Percentiles rank a stretch among this genome's conserved stretches.
phyloP scores from a whole-genome alignment of 23 tunicate species.

The Trididemnum clinides region DNA sequence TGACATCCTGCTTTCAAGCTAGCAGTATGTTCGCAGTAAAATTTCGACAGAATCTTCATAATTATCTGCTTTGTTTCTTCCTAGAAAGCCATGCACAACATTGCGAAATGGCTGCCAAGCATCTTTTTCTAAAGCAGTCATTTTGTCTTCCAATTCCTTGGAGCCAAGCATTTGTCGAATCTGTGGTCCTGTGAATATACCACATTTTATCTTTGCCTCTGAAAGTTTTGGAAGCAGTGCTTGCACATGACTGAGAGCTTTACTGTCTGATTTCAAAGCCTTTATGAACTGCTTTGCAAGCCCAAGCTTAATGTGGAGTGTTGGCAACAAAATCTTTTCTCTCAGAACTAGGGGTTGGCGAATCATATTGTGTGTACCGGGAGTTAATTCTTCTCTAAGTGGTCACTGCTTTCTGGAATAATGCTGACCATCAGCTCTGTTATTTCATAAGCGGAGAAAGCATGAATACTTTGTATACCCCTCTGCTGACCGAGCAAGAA shows the following conservation, averaged over 20 bases:
- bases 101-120: conserved; percentile 30
- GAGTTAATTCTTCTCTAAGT: not conserved
- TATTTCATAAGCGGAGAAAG: conserved; percentile 32
- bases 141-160: conserved; percentile 8
- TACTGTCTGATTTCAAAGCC: conserved; percentile 27
- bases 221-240: conserved; percentile 6
- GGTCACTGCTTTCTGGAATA: conserved; percentile 2
- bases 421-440: conserved; percentile 28
- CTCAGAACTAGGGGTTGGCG: not conserved
- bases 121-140: conserved; percentile 33
- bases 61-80: conserved; percentile 3
- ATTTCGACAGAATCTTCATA: conserved; percentile 3
- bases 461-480: conserved; percentile 36
- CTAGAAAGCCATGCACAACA: conserved; percentile 15
- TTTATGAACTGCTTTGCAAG: conserved; percentile 28
- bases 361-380: conserved; percentile 28
- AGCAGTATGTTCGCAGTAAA: too few relatives aligned
- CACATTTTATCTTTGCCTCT: conserved; percentile 24
- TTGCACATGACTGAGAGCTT: not conserved
- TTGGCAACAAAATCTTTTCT: conserved; percentile 23
- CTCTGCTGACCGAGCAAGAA: conserved; percentile 12
- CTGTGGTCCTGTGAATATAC: conserved; percentile 9
- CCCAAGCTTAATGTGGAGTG: conserved; percentile 2
- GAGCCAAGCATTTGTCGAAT: conserved; percentile 1
- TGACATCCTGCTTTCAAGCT: too few relatives aligned